Evolutionary conservation across 2,888 invertebrate genomes (phyloP).

Genomic region (Sicus ferrugineus): DNA sequence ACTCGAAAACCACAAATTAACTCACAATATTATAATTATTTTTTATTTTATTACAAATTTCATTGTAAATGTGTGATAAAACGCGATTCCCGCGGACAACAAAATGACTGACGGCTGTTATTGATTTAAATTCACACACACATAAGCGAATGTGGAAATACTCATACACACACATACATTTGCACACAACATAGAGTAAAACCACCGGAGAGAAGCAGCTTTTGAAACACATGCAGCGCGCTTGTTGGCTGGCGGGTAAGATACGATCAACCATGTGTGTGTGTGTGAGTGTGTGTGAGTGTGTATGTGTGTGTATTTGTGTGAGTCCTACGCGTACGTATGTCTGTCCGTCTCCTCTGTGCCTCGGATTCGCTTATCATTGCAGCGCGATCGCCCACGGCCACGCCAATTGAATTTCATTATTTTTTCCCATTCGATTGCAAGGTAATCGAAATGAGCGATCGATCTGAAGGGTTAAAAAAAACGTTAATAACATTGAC

Average conservation of each 20-base stretch:
- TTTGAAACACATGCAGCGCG: neutral
- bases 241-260: neutral
- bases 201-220: neutral
- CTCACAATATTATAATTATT: slow-evolving; percentile 18
- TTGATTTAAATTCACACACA: no score
- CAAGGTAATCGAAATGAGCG: no score
- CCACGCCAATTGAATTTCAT: slow-evolving; percentile 33
- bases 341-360: neutral
- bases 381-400: slow-evolving; percentile 2
- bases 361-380: neutral
- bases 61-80: neutral
- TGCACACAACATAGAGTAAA: slow-evolving; percentile 47
- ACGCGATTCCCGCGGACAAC: neutral
- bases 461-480: no score
- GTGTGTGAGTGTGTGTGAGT: neutral
- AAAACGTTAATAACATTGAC: no score
- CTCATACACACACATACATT: slow-evolving; percentile 16
- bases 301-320: neutral
- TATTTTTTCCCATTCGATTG: no score
- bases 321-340: neutral
- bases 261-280: neutral
- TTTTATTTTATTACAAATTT: neutral
- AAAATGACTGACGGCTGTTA: slow-evolving; percentile 2
- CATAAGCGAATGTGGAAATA: slow-evolving; percentile 15
- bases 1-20: neutral